Conservation (phyloP, 1,140 invertebrate species). For the Eriocheir sinensis region DNA sequence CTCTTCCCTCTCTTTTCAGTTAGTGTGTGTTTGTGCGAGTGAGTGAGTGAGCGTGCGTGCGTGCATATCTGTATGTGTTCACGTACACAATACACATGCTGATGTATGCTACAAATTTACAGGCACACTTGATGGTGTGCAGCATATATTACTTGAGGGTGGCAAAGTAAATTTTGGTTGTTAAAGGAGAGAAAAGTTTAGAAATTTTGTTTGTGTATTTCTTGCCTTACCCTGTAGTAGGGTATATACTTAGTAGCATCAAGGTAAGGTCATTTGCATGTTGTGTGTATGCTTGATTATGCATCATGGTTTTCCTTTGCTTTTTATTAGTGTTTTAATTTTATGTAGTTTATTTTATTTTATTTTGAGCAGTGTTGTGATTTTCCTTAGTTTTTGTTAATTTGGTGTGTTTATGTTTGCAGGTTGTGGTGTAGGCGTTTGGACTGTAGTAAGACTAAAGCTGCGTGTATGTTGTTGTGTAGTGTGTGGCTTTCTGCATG, state of each 20-base stretch:
- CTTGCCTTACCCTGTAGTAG: neutral
- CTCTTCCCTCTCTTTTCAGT: neutral
- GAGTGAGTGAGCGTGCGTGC: neutral
- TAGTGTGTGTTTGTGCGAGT: neutral
- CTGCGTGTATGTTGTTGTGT: constrained; percentile 76
- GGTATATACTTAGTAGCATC: neutral
- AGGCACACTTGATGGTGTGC: too few relatives aligned
- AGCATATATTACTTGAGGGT: too few relatives aligned
- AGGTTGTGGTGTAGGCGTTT: constrained; percentile 77
- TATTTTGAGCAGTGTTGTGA: constrained; percentile 23
- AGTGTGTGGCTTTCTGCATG: constrained; percentile 77
- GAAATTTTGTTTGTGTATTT: neutral
- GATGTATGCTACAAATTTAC: too few relatives aligned
- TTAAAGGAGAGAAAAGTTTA: neutral
- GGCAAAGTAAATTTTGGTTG: neutral
- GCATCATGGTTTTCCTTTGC: constrained; percentile 14
- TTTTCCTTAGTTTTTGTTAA: constrained; percentile 68
- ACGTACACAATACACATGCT: too few relatives aligned
- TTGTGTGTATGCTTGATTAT: constrained; percentile 34
- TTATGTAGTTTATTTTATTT: constrained; percentile 53
- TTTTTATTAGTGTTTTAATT: constrained; percentile 43
- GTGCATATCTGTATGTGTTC: neutral
- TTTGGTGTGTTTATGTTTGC: constrained; percentile 78
- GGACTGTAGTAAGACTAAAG: constrained; percentile 75
- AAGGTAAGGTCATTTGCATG: constrained; percentile 41